Base-by-base conservation (phyloP, 2,797 vertebrate genomes). In the Adrianichthys oophorus region DNA sequence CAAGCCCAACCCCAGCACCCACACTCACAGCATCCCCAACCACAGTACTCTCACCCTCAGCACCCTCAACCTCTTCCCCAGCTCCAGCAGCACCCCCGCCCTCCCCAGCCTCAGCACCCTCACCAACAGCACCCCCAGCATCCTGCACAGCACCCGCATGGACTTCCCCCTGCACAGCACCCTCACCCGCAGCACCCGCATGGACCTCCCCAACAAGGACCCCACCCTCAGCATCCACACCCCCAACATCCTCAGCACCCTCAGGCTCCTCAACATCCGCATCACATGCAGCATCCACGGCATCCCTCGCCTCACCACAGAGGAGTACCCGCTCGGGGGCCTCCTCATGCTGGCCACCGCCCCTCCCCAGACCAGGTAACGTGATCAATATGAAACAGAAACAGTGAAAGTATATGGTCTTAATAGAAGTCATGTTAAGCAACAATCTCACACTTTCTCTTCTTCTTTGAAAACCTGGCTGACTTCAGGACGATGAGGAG, bases 401-500 rank as follows among this genome's bases (percentile, higher is more conserved):
- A 12, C 10, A 12, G 12, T 37, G 8, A 37, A 37, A 12, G 32
- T 37, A 13, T 12, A 13, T 12, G 3, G 10, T 1, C 24, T 32
- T 12, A 32, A 32, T 12, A 32, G 12, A 37, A 37, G 32, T 37
- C 3, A 37, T 12, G 32, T 8, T 19, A 16, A 37, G 32, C 32
- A 37, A 21, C 8, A 18, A 6, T 13, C 21, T 26, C 19, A 37
- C 77, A 16, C 57, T 91, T 82, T 92, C 47, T 74, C 86, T 77
- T 85, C 77, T 76, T 85, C 84, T 85, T 87, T 80, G 59, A 75
- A 72, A 15, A 76, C 74, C n/a, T 56, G 59, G 72, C 80, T 74
- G 62, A 74, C 77, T n/a, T 45, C 90, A 99, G 97, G 97, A 99
- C 90, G 97, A 99, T 41, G 97, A 99, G 89, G 97, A 99, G 92